Evolutionary conservation across 2,113 vertebrate genomes (phyloP).

Genomic region (Tetrao urogallus): DNA sequence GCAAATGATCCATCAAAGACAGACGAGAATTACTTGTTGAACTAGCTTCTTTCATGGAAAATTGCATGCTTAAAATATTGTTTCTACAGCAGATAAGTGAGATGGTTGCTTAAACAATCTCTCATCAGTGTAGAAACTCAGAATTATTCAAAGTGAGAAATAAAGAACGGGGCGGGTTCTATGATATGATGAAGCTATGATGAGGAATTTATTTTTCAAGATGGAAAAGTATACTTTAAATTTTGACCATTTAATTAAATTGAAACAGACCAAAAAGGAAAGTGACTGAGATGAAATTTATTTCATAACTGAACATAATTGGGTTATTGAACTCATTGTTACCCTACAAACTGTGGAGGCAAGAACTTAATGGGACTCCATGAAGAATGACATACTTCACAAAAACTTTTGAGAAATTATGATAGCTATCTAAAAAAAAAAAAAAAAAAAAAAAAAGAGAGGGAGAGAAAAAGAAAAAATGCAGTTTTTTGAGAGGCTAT

Average conservation of each 20-base stretch:
- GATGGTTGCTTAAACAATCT: neutral
- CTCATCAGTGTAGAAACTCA: neutral
- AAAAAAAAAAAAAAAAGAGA: neutral
- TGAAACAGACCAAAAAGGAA: neutral
- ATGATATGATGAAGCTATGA: neutral
- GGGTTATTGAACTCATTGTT: neutral
- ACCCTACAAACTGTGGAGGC: neutral
- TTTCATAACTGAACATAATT: neutral
- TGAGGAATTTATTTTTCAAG: neutral
- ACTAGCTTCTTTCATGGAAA: slow-evolving; percentile 28
- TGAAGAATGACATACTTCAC: neutral
- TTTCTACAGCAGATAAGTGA: slow-evolving; percentile 9
- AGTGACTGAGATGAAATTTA: neutral
- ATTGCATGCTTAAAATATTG: slow-evolving; percentile 22
- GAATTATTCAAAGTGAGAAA: neutral
- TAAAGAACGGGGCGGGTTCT: neutral
- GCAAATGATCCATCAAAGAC: slow-evolving; percentile 41
- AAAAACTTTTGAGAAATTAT: neutral
- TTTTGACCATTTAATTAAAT: neutral
- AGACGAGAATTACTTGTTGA: slow-evolving; percentile 31
- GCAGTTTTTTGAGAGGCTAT: neutral
- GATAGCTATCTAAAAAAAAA: neutral
- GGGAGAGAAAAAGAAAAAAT: neutral
- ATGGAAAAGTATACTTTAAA: neutral
- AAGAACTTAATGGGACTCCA: neutral